Evolutionary conservation across 30 jellyfish, hydroid and myxozoan genomes (phyloP), one percentile per base, ranked within the genome.

Genomic region (Aurelia coerulea): DNA sequence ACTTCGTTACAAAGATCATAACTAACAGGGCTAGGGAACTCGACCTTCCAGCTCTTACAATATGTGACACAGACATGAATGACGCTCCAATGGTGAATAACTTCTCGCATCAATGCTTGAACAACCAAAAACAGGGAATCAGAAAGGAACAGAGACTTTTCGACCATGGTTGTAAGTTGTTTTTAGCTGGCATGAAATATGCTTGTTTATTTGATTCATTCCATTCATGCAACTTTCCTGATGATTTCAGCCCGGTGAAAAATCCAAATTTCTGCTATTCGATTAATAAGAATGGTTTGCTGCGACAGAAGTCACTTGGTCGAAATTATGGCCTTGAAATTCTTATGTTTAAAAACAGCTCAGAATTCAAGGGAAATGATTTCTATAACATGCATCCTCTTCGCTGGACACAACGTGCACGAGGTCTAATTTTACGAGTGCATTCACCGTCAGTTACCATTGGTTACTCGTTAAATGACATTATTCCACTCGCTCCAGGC

Each of bases 161-260:
- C n/a, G 41, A 41, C 10, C 46, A 74, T 53, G 85, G 85, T 15
- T 74, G 85, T 49, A 74, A n/a, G 58, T 52, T 74, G 19, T 74
- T 74, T 68, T 10, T 74, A 14, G 29, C 85, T 68, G 72, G 53
- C 46, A 16, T 74, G 32, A 9, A n/a, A 2, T 52, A 42, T 37
- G 37, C 71, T 49, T 74, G 85, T 74, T 2, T 52, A n/a, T 74
- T 13, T 18, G 72, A 74, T 74, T 46, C 64, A 10, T 37, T 17
- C 13, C 31, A 10, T 12, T 12, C 10, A 10, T 74, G 85, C n/a
- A 49, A 18, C 53, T 74, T 74, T 41, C 85, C 85, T 3, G 15
- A 68, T 5, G 23, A 74, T 49, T 74, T 39, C 56, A 42, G 1
- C 11, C 52, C 72, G 0, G 85, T 16, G 35, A 15, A 23, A 34